Evolutionary conservation across 2,113 vertebrate genomes (phyloP).

Genomic region (Otus sunia): DNA sequence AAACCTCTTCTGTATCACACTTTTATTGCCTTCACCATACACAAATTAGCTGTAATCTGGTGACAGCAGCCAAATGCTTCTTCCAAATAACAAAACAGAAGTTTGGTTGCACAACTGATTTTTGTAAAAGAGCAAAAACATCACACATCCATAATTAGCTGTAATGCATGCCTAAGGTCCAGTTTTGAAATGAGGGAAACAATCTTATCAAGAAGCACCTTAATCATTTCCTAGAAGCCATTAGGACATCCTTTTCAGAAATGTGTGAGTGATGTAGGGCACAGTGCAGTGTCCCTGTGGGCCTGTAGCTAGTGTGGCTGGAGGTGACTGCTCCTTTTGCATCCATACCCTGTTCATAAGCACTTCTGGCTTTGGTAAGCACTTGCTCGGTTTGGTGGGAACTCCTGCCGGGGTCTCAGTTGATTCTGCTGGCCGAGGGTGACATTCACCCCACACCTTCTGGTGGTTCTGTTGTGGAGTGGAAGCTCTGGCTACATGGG

Average conservation of each 20-base stretch:
- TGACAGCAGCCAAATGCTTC: not conserved
- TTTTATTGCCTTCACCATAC: not conserved
- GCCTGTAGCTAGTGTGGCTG: not conserved
- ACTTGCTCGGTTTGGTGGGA: not conserved
- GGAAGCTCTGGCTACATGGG: fast-evolving
- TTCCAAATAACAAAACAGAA: not conserved
- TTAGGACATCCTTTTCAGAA: not conserved
- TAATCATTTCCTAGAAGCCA: constrained; percentile 29
- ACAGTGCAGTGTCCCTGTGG: not conserved
- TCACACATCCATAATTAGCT: not conserved
- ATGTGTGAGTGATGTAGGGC: not conserved
- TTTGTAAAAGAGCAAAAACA: not conserved
- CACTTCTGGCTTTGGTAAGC: not conserved
- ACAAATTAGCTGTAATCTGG: not conserved
- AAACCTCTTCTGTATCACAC: not conserved
- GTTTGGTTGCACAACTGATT: not conserved
- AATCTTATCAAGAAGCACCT: not conserved
- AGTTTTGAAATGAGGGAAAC: not conserved
- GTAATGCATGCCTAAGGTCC: not conserved
- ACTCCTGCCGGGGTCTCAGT: not conserved
- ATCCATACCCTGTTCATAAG: not conserved
- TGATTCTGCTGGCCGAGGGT: not conserved
- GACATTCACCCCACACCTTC: not conserved
- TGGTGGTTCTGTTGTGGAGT: not conserved
- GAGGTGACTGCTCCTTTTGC: not conserved